Conservation (phyloP, 2,797 vertebrate species). For the Bryconaethiops microstoma region DNA sequence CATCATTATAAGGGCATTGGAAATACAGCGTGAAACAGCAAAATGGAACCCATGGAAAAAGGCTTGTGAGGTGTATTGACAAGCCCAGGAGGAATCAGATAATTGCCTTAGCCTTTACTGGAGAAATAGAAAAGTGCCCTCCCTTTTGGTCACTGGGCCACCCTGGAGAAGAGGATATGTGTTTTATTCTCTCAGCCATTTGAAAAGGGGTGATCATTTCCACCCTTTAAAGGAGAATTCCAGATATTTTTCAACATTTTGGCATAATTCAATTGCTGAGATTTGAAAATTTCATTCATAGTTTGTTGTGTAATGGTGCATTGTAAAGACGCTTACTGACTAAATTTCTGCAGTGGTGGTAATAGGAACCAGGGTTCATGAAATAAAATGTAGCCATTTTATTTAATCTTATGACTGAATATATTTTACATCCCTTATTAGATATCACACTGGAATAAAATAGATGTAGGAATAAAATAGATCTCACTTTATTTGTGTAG, state of each 20-base stretch:
- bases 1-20: constrained; percentile 39
- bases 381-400: no score
- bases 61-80: constrained; percentile 16
- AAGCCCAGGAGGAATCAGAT: constrained; percentile 36
- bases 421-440: no score
- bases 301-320: not conserved
- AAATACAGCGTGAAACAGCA: constrained; percentile 18
- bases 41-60: constrained; percentile 3
- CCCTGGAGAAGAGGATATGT: constrained; percentile 11
- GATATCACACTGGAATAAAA: no score
- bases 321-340: not conserved
- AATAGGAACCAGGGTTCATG: no score
- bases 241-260: no score
- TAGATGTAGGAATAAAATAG: no score
- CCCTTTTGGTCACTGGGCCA: constrained; percentile 33
- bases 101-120: constrained; percentile 35
- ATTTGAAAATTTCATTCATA: not conserved
- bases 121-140: constrained; percentile 2
- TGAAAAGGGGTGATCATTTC: not conserved
- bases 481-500: no score
- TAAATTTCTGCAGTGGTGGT: not conserved
- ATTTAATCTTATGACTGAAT: no score
- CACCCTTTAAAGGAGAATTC: not conserved
- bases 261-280: not conserved
- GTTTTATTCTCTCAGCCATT: constrained; percentile 14